These are phyloP conservation scores for Aquatica leii DNA, from an alignment of 2,888 invertebrate species.

Conservation along the genomic window DNA sequence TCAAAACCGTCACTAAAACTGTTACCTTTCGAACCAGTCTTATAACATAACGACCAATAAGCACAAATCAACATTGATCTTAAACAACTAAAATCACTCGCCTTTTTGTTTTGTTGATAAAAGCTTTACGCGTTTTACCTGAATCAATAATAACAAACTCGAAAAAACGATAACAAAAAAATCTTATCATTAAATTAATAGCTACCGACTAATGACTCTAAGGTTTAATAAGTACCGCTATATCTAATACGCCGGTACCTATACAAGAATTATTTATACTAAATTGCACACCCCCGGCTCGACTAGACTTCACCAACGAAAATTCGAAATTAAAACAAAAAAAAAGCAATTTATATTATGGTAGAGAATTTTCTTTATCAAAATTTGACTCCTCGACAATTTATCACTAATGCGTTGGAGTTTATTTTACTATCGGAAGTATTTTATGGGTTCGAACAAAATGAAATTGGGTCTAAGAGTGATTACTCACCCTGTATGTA, in stretches of 20 bases:
- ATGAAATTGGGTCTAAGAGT: no score
- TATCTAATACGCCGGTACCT: slow-evolving; percentile 31
- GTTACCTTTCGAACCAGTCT: slow-evolving; percentile 22
- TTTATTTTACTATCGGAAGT: background rate
- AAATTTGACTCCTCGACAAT: slow-evolving; percentile 26
- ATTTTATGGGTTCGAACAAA: background rate
- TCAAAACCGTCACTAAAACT: no score
- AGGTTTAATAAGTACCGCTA: slow-evolving; percentile 27
- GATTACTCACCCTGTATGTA: background rate
- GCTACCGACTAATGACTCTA: slow-evolving; percentile 26
- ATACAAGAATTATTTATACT: slow-evolving; percentile 13
- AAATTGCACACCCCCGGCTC: slow-evolving; percentile 36
- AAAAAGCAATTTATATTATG: slow-evolving; percentile 17
- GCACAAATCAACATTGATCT: slow-evolving; percentile 28
- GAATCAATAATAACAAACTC: no score
- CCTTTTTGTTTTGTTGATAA: background rate
- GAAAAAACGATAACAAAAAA: no score
- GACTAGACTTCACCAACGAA: no score
- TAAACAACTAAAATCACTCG: slow-evolving; percentile 20
- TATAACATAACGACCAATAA: slow-evolving; percentile 29
- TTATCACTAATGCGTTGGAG: slow-evolving; percentile 15
- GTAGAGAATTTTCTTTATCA: slow-evolving; percentile 27
- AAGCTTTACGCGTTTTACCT: no score
- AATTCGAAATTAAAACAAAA: slow-evolving; percentile 8
- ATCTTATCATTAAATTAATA: background rate